Conservation (phyloP, 2,797 vertebrate species). For the Sebastes nivosus region DNA sequence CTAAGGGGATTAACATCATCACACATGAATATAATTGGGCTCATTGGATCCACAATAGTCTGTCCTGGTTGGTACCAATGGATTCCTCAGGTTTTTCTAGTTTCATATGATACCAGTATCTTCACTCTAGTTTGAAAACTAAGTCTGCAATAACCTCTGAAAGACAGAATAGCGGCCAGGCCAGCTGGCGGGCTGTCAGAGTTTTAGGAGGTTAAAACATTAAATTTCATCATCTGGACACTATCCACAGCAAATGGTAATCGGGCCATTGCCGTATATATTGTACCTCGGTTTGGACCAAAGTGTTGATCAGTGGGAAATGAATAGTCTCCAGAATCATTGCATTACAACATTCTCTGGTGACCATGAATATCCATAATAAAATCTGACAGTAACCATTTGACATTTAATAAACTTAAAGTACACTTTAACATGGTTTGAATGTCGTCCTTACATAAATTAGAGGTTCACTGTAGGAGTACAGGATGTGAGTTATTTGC, state of each 20-base stretch:
- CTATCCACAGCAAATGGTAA: not conserved
- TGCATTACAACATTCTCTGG: not conserved
- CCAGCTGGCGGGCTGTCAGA: too few species aligned
- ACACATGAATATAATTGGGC: too few species aligned
- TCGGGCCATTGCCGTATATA: not conserved
- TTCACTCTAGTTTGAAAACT: too few species aligned
- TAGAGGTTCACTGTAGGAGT: not conserved
- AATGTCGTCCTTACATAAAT: not conserved
- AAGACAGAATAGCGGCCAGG: too few species aligned
- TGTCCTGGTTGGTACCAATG: too few species aligned
- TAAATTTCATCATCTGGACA: not conserved
- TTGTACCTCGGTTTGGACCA: not conserved
- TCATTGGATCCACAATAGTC: too few species aligned
- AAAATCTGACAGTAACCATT: not conserved
- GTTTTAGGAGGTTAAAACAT: not conserved
- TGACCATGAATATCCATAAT: not conserved
- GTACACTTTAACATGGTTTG: not conserved
- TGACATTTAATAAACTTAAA: not conserved
- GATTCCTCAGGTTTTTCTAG: too few species aligned
- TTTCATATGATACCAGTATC: too few species aligned
- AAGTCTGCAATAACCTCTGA: too few species aligned
- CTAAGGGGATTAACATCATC: too few species aligned
- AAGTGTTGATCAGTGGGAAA: not conserved
- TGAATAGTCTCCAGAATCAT: not conserved
- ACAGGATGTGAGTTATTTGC: not conserved